These are phyloP conservation scores for Pipistrellus nathusii DNA, from an alignment of 2,797 vertebrate species.

Conservation along the genomic window DNA sequence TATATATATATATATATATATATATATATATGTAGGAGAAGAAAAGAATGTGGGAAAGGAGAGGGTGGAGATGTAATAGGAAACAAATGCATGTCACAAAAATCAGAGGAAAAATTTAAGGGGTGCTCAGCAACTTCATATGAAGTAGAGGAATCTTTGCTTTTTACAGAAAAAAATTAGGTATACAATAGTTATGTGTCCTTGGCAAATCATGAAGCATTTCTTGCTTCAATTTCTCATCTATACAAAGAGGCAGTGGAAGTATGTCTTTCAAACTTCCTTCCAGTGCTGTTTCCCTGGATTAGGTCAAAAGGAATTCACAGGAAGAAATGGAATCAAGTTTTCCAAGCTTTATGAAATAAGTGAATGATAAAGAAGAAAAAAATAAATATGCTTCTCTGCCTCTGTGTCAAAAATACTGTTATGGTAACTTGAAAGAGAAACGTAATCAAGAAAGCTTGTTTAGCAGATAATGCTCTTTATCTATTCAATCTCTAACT, in stretches of 20 bases:
- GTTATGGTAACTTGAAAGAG: background rate
- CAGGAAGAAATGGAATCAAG: background rate
- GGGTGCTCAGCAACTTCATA: background rate
- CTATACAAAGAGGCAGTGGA: background rate
- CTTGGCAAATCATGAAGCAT: background rate
- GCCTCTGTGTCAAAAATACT: background rate
- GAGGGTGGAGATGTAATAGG: background rate
- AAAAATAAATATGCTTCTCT: background rate
- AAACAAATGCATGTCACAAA: background rate
- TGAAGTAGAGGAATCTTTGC: background rate
- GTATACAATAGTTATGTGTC: background rate
- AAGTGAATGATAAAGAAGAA: background rate
- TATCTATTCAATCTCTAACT: background rate
- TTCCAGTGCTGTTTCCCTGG: background rate
- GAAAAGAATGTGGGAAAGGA: background rate
- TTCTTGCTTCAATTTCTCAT: background rate
- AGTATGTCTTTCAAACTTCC: background rate
- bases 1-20: too few species aligned
- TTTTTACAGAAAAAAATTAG: background rate
- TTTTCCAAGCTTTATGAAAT: background rate
- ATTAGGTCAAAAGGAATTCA: background rate
- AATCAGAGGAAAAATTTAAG: background rate
- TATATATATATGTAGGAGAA: background rate
- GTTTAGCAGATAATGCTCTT: background rate
- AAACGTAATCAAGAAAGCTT: background rate